Evolutionary conservation across 2,113 vertebrate species (phyloP), one percentile per base, ranked within the genome.

Genomic region (Catagonus wagneri): DNA sequence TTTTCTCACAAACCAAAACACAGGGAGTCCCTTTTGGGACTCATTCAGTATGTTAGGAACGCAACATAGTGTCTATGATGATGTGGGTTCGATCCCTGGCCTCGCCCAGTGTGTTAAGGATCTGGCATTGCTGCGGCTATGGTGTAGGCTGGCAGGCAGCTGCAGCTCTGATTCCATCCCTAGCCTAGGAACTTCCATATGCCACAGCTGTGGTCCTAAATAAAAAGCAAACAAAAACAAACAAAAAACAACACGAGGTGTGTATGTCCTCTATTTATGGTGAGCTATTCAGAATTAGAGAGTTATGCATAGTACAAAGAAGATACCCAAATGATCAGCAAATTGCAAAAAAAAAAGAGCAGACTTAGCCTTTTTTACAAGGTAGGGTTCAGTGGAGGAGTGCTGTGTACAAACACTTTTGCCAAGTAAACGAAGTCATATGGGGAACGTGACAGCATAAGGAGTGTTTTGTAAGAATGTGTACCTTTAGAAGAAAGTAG

Each of bases 261-360:
- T 56, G 20, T 36, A 5, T 56, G 23, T 36, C 23, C n/a, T 83
- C 16, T 54, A 20, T 65, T 78, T 76, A 14, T 58, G 72, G 50
- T 92, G 60, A 86, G 7, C 50, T 32, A 34, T 12, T 44, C 89
- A 84, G 50, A 27, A 80, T 84, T 90, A 74, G 71, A 36, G 32
- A 25, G 65, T 69, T 39, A 61, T 25, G 2, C 22, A 0, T 65
- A 66, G 58, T 39, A 71, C 19, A 22, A 29, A 87, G 68, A n/a
- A 65, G 19, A 58, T 34, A 34, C 12, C 17, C 50, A 71, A 65
- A 74, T 92, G 44, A 79, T n/a, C 32, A 34, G 66, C 61, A 74
- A 60, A 54, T 54, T 86, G 36, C 22, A 90, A 44, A 90, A 83
- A 44, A 90, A 83, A 72, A 74, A 65, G 22, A 86, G 34, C 63